Evolutionary conservation across 2,888 invertebrate genomes (phyloP), one percentile per base, ranked within the genome.

Genomic region (Poecilobothrus nobilitatus): DNA sequence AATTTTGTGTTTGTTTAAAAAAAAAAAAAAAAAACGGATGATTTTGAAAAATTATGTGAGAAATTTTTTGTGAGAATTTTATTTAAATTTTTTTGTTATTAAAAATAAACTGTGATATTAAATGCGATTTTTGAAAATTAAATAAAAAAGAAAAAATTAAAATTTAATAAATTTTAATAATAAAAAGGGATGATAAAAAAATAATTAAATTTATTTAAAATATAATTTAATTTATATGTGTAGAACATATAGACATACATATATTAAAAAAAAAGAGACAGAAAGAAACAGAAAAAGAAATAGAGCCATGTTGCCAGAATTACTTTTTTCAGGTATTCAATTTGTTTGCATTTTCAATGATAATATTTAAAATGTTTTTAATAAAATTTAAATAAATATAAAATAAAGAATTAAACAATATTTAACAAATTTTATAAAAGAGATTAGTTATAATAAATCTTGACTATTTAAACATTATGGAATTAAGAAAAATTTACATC

Each of bases 251-350:
- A 37, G 37, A 8, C 27, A 27, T 27, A 27, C 5, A 27, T 27
- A 27, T 27, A 27, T 27, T 27, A 37, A 37, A 12, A 37, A 63
- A 33, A 68, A 63, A 63, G 21, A 33, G n/a, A 68, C 65, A 41
- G 66, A 63, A 66, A 63, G 69, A 33, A 9, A 68, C 65, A 41
- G 66, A 63, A 66, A 63, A 66, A 44, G 63, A 67, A 62, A 62
- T 7, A 20, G 44, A 74, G 63, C 71, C 72, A 76, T 77, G 75
- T 73, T 76, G 71, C 75, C 76, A 70, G 76, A 77, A 70, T 72
- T 75, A 71, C 68, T 75, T 68, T 76, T 76, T 72, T 72, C 74
- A 69, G 75, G 75, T 76, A 75, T 74, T 71, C 71, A 72, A 34
- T 66, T 21, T 67, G 69, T 37, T 37, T 4, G 3, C 27, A 27